Evolutionary conservation across 2,888 invertebrate species (phyloP), one percentile per base, ranked within the genome.

Genomic region (Callyntrura sp.): DNA sequence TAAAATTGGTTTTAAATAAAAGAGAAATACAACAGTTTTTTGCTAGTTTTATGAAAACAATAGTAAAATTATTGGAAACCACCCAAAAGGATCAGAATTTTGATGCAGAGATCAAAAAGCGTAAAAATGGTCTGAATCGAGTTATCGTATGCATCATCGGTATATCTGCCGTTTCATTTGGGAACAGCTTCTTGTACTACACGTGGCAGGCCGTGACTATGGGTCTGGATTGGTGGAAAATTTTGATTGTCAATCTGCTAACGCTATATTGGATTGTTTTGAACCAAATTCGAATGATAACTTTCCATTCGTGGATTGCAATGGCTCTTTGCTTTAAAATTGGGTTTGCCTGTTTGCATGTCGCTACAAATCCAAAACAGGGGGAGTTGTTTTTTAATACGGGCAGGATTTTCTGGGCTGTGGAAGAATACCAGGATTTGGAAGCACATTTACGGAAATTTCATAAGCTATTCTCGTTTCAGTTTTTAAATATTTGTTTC

Each of bases 401-500:
- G 12, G 0, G 23, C 14, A 25, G 20, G 25, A 28, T 81, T 11
- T 6, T 3, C 3, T 85, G 85, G 85, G 28, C 57, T 11, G 12
- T 85, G n/a, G 12, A n/a, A 14, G 55, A 43, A 25, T 85, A 57
- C n/a, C 35, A 73, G 8, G 43, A 73, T 14, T 9, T 85, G 6
- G 85, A 85, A 57, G n/a, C 0, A 1, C 23, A 57, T 14, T 14
- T 85, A 9, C 20, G 45, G 17, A 43, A 73, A 17, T 73, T 73
- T 73, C 73, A 60, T 25, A 0, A 6, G 0, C 23, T 85, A 20
- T 85, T 85, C 73, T 28, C 73, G 2, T 35, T 55, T 57, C 85
- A 85, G 14, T 12, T 85, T 25, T 20, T 73, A 8, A 85, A 85
- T 35, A 57, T 85, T 12, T 73, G 85, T 25, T 73, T 55, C 14